A percentile compares a stretch with the other conserved stretches of the same genome.
phyloP scores from a whole-genome alignment of 1,140 invertebrate species.

The Drosophila sulfurigaster region DNA sequence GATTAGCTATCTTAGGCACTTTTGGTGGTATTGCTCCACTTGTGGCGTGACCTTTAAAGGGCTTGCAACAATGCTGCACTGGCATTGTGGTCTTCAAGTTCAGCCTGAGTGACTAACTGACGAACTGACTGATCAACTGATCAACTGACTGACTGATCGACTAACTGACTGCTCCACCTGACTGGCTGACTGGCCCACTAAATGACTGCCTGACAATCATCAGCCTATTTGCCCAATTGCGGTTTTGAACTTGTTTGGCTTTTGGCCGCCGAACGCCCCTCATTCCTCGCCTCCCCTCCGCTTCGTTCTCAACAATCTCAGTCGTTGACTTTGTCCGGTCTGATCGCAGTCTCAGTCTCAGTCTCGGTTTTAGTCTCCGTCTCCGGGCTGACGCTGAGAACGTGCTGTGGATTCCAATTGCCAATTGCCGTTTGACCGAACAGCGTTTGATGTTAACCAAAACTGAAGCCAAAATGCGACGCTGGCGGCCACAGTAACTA shows the following conservation, averaged over 20 bases:
- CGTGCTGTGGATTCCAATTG: slow-evolving; percentile 65
- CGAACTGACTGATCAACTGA: no score
- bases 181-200: slow-evolving; percentile 9
- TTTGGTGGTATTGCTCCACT: not conserved
- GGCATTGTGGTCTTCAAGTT: not conserved
- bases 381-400: slow-evolving; percentile 28
- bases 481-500: slow-evolving; percentile 52
- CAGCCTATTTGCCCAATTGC: slow-evolving; percentile 78
- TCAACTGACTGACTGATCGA: slow-evolving; percentile 19
- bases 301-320: not conserved
- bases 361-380: not conserved
- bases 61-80: not conserved
- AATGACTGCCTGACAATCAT: slow-evolving; percentile 26
- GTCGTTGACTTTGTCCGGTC: not conserved
- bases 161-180: not conserved
- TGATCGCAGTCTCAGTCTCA: not conserved
- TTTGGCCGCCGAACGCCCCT: slow-evolving; percentile 50
- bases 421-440: slow-evolving; percentile 60
- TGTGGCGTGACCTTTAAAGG: not conserved
- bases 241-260: slow-evolving; percentile 81
- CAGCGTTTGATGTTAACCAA: slow-evolving; percentile 70
- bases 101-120: not conserved
- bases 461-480: slow-evolving; percentile 64
- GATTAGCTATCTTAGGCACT: no score
- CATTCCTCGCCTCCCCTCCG: not conserved